phyloP scores from a whole-genome alignment of 2,888 invertebrate genomes.

The Lasioglossum morio region DNA sequence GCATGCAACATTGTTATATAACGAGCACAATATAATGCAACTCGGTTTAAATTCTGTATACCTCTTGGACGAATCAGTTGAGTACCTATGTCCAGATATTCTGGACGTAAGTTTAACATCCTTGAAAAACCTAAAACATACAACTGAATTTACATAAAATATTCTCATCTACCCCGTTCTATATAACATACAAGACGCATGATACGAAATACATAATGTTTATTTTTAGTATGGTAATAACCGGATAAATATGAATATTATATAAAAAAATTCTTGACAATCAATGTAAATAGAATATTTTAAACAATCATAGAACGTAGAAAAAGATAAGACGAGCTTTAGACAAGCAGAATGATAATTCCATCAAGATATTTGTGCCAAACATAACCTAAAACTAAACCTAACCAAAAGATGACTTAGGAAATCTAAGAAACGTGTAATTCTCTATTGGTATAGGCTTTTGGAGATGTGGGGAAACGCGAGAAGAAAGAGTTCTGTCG shows the following conservation, averaged over 20 bases:
- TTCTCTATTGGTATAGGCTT: neutral
- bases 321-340: neutral
- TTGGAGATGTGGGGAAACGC: neutral
- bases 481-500: neutral
- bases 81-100: conserved; percentile 78
- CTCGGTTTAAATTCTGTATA: conserved; percentile 62
- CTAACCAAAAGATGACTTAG: neutral
- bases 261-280: neutral
- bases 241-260: neutral
- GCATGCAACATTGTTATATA: conserved; percentile 38
- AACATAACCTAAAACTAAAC: conserved; percentile 34
- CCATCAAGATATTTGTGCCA: conserved; percentile 1
- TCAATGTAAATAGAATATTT: conserved; percentile 4
- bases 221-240: conserved; percentile 15
- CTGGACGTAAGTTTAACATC: conserved; percentile 77
- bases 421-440: neutral
- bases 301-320: neutral
- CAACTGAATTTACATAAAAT: conserved; percentile 6
- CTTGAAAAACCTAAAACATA: conserved; percentile 75
- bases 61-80: conserved; percentile 78
- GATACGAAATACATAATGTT: neutral
- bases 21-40: conserved; percentile 21
- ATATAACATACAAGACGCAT: neutral
- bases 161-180: neutral
- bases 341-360: neutral